Evolutionary conservation across 2,113 vertebrate species (phyloP), one percentile per base, ranked within the genome.

Genomic region (Varanus salvator): DNA sequence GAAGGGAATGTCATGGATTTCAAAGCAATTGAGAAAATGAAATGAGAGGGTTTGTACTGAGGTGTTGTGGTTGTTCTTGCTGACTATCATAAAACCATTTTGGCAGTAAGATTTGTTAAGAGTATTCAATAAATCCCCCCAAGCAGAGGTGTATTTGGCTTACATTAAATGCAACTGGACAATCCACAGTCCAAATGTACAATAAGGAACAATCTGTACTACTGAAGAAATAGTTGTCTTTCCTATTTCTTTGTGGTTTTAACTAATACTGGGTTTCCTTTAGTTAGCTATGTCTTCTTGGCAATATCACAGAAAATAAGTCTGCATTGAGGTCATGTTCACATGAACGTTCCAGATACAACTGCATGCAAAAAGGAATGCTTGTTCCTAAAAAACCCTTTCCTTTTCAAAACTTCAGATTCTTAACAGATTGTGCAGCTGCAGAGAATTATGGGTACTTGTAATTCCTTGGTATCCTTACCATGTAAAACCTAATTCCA

Each of bases 371-470:
- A 91, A 87, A 52, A 92, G 84, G 78, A 86, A 54, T 25, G 66
- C 91, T 95, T 94, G 71, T 85, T 93, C 89, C 1, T 1, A 88
- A 91, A 64, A 93, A 92, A 89, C 90, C 87, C 75, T 0, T 68
- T 90, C 57, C 86, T 78, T 0, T 80, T 85, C 76, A 81, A 88
- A 93, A 92, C 88, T 94, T 87, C 80, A 91, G 87, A 90, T 64
- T 64, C 91, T 95, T 94, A 93, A 92, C 87, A 96, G 87, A 94
- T 93, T 94, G 91, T 89, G 84, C 91, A 94, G 92, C 93, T 96
- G 95, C 90, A 8, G 23, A 91, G 92, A 94, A 93, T 93, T 95
- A 75, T 93, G 89, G 95, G 89, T 94, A 90, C 92, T 88, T 89
- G 75, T 92, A 95, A 93, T 94, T 93, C 87, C 76, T 93, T 91